phyloP scores from a whole-genome alignment of 2,797 vertebrate genomes.

The Sciurus vulgaris region DNA sequence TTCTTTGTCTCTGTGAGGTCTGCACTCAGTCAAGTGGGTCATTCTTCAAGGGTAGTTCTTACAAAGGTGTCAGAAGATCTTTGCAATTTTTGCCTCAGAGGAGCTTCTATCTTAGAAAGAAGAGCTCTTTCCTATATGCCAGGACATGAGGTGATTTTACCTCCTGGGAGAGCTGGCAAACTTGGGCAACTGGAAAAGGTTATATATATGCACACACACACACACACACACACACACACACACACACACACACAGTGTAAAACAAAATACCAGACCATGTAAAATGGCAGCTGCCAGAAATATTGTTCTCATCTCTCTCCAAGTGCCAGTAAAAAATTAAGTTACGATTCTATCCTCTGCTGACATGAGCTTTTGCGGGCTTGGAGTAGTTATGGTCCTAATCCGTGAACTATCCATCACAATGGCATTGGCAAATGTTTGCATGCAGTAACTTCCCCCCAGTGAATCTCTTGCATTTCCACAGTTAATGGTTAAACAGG shows the following conservation, averaged over 20 bases:
- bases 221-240: background rate
- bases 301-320: conserved; percentile 83
- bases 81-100: background rate
- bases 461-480: conserved; percentile 83
- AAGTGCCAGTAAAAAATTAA: conserved; percentile 84
- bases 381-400: conserved; percentile 83
- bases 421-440: conserved; percentile 83
- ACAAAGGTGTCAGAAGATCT: background rate
- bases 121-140: background rate
- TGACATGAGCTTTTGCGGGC: conserved; percentile 85
- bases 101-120: conserved; percentile 38
- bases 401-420: conserved; percentile 85
- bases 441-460: conserved; percentile 72
- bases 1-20: background rate
- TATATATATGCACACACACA: background rate
- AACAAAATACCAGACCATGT: conserved; percentile 52
- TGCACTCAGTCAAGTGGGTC: background rate
- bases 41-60: background rate
- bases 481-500: conserved; percentile 84
- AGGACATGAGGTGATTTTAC: conserved; percentile 27
- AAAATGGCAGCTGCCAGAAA: conserved; percentile 77
- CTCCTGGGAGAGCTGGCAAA: conserved; percentile 35
- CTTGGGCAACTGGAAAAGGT: background rate
- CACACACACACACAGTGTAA: background rate
- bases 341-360: conserved; percentile 84